Conservation (phyloP, 2,888 invertebrate species). For the Leptopilina myrica region DNA sequence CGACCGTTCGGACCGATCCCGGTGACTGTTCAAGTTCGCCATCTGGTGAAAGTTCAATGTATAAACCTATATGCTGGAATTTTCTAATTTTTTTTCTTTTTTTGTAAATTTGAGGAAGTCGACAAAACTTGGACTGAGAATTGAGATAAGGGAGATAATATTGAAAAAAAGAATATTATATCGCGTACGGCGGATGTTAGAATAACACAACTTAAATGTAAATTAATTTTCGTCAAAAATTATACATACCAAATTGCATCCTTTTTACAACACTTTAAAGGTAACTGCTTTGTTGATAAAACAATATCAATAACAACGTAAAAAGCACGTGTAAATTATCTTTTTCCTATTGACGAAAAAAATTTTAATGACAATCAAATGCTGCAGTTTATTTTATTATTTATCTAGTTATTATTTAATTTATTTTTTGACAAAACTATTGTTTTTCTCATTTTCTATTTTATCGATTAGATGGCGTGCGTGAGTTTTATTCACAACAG, state of each 20-base stretch:
- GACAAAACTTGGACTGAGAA: background rate
- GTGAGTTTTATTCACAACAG: background rate
- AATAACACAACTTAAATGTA: background rate
- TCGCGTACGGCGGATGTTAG: background rate
- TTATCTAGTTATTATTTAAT: background rate
- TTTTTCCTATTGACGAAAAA: too few species aligned
- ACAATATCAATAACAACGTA: background rate
- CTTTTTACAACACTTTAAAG: background rate
- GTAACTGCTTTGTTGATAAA: constrained; percentile 1
- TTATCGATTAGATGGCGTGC: background rate
- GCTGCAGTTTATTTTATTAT: background rate
- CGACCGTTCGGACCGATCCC: constrained; percentile 69
- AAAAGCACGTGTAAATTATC: too few species aligned
- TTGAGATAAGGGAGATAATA: background rate
- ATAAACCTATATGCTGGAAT: constrained; percentile 52
- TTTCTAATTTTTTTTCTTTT: constrained; percentile 18
- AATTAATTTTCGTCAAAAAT: background rate
- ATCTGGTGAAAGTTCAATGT: constrained; percentile 51
- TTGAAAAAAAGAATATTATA: background rate
- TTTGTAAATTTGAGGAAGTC: constrained; percentile 10
- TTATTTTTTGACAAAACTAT: background rate
- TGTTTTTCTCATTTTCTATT: background rate
- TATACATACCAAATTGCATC: background rate
- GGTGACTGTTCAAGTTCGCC: constrained; percentile 60
- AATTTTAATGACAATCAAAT: too few species aligned